Evolutionary conservation across 2,888 invertebrate genomes (phyloP), one percentile per base, ranked within the genome.

Genomic region (Drosophila melanosoma): DNA sequence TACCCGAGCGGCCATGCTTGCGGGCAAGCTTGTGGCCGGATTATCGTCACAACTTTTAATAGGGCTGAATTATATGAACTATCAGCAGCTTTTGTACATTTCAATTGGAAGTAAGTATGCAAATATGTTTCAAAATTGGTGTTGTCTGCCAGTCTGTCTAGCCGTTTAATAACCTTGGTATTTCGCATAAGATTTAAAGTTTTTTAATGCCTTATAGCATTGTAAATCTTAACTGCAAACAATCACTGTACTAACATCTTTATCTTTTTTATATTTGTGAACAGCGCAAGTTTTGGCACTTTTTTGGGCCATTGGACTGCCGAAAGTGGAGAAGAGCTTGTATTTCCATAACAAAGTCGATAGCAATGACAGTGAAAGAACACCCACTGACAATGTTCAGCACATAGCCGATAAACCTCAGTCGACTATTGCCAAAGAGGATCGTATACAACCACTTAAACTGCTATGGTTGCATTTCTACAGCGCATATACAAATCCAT

Each of bases 1-100:
- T 82, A 96, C 96, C 2, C 94, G 96, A 89, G 95, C 95, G 1
- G 96, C 96, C 0, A 94, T 95, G 85, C 94, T 97, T 56, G 91
- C 94, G 7, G 97, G 97, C 8, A 94, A 95, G 76, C 95, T 95
- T 77, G 91, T 95, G 33, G 95, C 95, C 0, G 95, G 95, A 35
- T 82, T 95, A 10, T 87, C 95, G 2, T 95, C 95, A 17, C 97
- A 97, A 92, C 69, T 95, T 1, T 91, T 96, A n/a, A 93, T 96
- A 17, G 94, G 95, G 12, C 94, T 94, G 23, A 80, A 94, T 15
- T 69, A 94, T 32, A 94, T 96, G 93, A 93, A 95, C 90, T 96
- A 95, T 87, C 94, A 94, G 67, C 93, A 95, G 65, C 93, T 97
- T 3, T 96, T 96, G 91, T 96, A 95, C 91, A 94, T 96, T 61